Evolutionary conservation across 2,888 invertebrate genomes (phyloP).

Genomic region (Pseudococcus longispinus): DNA sequence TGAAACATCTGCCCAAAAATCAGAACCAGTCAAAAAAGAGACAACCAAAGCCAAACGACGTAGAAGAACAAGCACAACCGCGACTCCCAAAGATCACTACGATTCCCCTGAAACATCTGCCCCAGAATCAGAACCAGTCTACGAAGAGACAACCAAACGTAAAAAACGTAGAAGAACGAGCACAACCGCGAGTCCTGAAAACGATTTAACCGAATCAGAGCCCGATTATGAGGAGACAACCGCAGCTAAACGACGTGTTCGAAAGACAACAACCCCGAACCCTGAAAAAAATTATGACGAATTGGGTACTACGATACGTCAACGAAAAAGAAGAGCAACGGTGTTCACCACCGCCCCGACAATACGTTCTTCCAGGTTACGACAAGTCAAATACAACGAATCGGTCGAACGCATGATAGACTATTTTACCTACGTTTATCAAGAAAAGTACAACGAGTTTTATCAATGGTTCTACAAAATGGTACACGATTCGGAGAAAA

Average conservation of each 20-base stretch:
- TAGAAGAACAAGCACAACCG: background rate
- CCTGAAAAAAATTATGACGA: background rate
- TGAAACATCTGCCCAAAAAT: background rate
- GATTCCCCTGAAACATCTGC: background rate
- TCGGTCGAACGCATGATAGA: background rate
- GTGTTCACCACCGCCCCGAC: background rate
- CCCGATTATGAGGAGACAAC: background rate
- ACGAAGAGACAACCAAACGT: background rate
- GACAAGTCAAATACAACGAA: conserved; percentile 1
- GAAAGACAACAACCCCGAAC: background rate
- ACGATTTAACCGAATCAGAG: background rate
- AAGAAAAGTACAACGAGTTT: conserved; percentile 1
- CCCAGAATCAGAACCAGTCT: background rate
- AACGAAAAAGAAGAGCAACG: background rate
- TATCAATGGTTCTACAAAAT: conserved; percentile 14
- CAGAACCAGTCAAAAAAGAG: background rate
- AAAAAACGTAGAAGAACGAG: background rate
- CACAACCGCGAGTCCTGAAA: background rate
- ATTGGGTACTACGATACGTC: background rate
- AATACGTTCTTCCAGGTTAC: background rate
- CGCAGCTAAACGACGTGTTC: background rate
- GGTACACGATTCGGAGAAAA: background rate
- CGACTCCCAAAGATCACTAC: background rate
- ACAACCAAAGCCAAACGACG: background rate
- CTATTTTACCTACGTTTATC: background rate